Percentiles rank a stretch among this genome's conserved stretches.
phyloP scores from a whole-genome alignment of 2,113 vertebrate species.

The Cygnus atratus region DNA sequence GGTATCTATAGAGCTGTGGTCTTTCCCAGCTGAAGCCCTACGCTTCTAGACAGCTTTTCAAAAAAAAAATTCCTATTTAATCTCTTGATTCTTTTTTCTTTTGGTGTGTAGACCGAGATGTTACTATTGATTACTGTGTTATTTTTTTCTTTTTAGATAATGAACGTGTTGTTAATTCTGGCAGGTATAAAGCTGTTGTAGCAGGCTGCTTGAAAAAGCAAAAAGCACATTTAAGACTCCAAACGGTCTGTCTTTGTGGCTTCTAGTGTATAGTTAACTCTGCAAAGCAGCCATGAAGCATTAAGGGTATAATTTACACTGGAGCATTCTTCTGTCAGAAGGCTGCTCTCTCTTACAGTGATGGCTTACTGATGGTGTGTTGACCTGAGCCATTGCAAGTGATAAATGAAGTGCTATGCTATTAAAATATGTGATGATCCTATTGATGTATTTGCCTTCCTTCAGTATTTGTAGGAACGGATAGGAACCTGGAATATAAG shows the following conservation, averaged over 20 bases:
- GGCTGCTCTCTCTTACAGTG: neutral
- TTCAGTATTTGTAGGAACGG: neutral
- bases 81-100: neutral
- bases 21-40: neutral
- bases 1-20: neutral
- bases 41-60: neutral
- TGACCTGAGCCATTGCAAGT: neutral
- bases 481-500: neutral
- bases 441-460: neutral
- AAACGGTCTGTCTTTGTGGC: neutral
- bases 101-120: neutral
- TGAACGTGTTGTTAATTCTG: neutral
- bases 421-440: neutral
- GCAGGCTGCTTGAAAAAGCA: neutral
- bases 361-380: neutral
- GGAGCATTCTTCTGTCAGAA: neutral
- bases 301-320: neutral
- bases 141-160: neutral
- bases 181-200: neutral
- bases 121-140: neutral
- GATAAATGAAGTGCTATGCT: neutral
- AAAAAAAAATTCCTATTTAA: neutral
- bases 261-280: neutral
- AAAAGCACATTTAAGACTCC: neutral
- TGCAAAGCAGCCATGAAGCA: neutral